These are phyloP conservation scores for Napeogenes inachia DNA, from an alignment of 2,888 invertebrate species.

Conservation along the genomic window DNA sequence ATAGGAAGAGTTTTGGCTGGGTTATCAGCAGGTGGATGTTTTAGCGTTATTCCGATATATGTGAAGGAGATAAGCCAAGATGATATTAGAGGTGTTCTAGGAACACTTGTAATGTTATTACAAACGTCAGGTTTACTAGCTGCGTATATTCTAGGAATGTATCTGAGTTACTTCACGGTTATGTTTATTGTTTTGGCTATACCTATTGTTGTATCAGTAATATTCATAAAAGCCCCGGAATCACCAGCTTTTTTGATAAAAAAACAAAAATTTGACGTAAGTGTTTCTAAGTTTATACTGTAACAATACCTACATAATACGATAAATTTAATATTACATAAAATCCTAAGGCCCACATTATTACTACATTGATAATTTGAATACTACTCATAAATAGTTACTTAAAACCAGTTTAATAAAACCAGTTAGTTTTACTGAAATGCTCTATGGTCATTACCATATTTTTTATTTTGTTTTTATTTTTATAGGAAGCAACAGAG, in stretches of 20 bases:
- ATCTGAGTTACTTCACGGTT: slow-evolving; percentile 45
- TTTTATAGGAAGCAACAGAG: slow-evolving; percentile 49
- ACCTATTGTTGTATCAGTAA: slow-evolving; percentile 38
- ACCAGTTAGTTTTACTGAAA: too few relatives aligned
- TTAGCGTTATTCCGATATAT: slow-evolving; percentile 49
- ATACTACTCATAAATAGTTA: too few relatives aligned
- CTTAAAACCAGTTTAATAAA: too few relatives aligned
- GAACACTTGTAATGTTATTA: slow-evolving; percentile 39
- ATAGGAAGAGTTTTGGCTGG: slow-evolving; percentile 45
- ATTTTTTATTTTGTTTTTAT: not conserved
- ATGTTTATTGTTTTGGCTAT: slow-evolving; percentile 41
- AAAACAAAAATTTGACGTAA: slow-evolving; percentile 46
- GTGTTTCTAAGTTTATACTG: slow-evolving; percentile 16
- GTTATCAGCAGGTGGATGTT: slow-evolving; percentile 45
- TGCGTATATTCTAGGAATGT: slow-evolving; percentile 50
- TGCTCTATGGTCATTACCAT: not conserved
- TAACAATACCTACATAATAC: too few relatives aligned
- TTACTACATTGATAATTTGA: too few relatives aligned
- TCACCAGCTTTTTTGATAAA: slow-evolving; percentile 57
- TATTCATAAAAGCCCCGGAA: slow-evolving; percentile 52
- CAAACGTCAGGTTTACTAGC: slow-evolving; percentile 47
- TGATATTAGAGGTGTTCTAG: slow-evolving; percentile 46
- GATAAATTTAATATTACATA: too few relatives aligned
- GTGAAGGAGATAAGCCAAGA: slow-evolving; percentile 53
- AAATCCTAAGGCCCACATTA: too few relatives aligned